phyloP scores from a whole-genome alignment of 1,140 invertebrate species.

The Plectrocnemia conspersa region DNA sequence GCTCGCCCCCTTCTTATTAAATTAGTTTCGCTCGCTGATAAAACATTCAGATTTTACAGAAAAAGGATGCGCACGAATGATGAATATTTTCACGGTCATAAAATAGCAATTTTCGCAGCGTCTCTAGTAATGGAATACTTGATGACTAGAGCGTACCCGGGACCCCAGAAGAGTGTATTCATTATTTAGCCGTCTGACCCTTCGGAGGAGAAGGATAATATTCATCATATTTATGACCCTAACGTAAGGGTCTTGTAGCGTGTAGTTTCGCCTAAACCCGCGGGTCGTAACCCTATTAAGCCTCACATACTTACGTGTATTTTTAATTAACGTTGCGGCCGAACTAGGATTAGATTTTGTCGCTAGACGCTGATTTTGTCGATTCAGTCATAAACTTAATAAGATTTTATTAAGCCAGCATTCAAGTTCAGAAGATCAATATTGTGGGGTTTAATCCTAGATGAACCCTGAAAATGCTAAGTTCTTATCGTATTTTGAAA shows the following conservation, averaged over 20 bases:
- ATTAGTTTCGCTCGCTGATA: conserved; percentile 18
- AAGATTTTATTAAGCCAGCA: too few species aligned
- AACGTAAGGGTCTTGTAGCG: background rate
- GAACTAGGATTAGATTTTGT: too few species aligned
- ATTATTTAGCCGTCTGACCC: conserved; percentile 16
- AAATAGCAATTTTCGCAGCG: conserved; percentile 28
- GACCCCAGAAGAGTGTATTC: background rate
- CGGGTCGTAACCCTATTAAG: too few species aligned
- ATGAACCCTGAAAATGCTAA: too few species aligned
- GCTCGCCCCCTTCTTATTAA: conserved; percentile 2
- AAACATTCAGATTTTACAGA: conserved; percentile 23
- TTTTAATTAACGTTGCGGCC: too few species aligned
- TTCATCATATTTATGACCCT: conserved; percentile 5
- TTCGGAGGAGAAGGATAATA: conserved; percentile 5
- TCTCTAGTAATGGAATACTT: conserved; percentile 28
- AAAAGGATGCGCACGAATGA: background rate
- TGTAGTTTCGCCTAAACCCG: too few species aligned
- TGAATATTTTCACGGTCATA: conserved; percentile 29
- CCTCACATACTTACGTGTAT: too few species aligned
- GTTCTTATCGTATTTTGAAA: too few species aligned
- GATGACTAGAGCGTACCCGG: conserved; percentile 19
- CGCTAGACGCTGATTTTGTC: too few species aligned
- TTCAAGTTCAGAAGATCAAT: too few species aligned
- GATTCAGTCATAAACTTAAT: too few species aligned
- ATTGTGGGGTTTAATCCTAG: too few species aligned